A percentile compares a stretch with the other conserved stretches of the same genome.
phyloP scores from a whole-genome alignment of 1,140 invertebrate genomes.

The Parasteatoda tepidariorum region DNA sequence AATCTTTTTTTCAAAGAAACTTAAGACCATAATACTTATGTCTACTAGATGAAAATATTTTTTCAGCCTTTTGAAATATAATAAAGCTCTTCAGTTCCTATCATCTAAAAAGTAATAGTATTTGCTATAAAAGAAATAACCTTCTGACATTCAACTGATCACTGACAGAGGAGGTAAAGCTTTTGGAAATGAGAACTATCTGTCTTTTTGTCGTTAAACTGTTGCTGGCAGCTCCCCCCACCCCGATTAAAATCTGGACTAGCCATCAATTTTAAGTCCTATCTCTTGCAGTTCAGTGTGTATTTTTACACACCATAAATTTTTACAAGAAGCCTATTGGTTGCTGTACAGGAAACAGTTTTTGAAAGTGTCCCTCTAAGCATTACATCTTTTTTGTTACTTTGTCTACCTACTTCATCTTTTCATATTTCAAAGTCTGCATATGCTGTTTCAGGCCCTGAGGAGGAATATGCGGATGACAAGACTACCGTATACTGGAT shows the following conservation, averaged over 20 bases:
- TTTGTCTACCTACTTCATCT: conserved; percentile 3
- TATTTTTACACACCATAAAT: conserved; percentile 53
- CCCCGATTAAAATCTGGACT: conserved; percentile 46
- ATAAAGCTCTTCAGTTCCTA: conserved; percentile 33
- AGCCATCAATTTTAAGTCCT: conserved; percentile 43
- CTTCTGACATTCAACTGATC: conserved; percentile 50
- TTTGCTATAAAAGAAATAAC: conserved; percentile 55
- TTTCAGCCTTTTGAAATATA: conserved; percentile 23
- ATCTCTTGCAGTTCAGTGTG: conserved; percentile 43
- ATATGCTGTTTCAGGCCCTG: background rate
- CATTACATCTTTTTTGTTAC: conserved; percentile 1
- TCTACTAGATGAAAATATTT: conserved; percentile 1
- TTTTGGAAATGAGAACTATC: conserved; percentile 52
- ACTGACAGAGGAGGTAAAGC: conserved; percentile 50
- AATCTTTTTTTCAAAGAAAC: conserved; percentile 1
- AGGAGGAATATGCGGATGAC: background rate
- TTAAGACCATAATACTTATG: conserved; percentile 40
- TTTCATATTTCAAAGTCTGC: conserved; percentile 25
- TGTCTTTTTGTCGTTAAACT: conserved; percentile 53
- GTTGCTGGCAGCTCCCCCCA: conserved; percentile 28
- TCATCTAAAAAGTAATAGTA: conserved; percentile 53
- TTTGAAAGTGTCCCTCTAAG: conserved; percentile 24
- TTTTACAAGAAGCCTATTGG: conserved; percentile 41
- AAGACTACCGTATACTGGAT: background rate
- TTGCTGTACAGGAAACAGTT: conserved; percentile 30